A percentile compares a stretch with the other conserved stretches of the same genome.
phyloP scores from a whole-genome alignment of 2,113 vertebrate species.

The Mesoclemmys tuberculata region DNA sequence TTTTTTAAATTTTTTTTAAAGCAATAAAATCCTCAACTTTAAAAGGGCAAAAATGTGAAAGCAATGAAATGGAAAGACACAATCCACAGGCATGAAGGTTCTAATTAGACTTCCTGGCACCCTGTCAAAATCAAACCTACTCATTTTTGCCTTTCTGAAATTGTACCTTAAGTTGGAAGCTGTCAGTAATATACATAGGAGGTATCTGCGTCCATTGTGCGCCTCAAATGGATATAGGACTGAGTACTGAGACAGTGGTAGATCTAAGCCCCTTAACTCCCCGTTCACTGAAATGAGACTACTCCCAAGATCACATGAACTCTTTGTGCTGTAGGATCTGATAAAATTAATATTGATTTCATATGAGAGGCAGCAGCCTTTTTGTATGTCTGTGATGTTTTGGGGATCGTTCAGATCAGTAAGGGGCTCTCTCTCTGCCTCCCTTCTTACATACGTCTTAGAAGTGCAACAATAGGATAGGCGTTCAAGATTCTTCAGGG shows the following conservation, averaged over 20 bases:
- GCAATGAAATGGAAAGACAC: neutral
- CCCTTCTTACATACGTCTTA: neutral
- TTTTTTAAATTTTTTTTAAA: neutral
- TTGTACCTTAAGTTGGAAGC: neutral
- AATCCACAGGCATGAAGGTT: neutral
- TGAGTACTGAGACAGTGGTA: neutral
- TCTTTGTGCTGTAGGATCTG: neutral
- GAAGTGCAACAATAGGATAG: neutral
- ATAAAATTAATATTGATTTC: neutral
- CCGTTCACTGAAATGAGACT: neutral
- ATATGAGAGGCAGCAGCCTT: neutral
- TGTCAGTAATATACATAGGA: neutral
- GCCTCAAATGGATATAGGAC: neutral
- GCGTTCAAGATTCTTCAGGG: neutral
- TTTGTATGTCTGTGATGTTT: neutral
- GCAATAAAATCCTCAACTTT: neutral
- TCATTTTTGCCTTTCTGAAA: neutral
- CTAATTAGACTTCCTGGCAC: neutral
- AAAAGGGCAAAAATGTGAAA: neutral
- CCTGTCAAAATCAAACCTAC: neutral
- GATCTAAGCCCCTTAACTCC: neutral
- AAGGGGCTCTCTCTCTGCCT: neutral
- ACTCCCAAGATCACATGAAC: neutral
- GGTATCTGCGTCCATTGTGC: neutral
- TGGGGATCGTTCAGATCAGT: neutral